phyloP scores from a whole-genome alignment of 2,888 invertebrate genomes.

The Sphaerophoria taeniata region DNA sequence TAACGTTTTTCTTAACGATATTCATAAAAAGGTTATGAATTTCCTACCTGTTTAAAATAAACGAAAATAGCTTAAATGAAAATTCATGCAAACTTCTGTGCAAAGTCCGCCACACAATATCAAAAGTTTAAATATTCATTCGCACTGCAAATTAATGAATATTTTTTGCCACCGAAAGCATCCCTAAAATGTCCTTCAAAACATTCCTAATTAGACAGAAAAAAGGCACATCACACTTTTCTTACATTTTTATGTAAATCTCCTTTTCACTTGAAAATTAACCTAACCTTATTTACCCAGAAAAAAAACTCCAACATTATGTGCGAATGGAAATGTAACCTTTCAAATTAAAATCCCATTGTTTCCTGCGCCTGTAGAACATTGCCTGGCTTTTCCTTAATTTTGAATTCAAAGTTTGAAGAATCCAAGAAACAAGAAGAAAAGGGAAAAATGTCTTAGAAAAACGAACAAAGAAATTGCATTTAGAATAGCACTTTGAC shows the following conservation, averaged over 20 bases:
- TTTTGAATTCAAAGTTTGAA: constrained; percentile 6
- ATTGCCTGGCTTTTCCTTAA: constrained; percentile 22
- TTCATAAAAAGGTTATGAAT: no score
- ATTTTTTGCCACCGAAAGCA: background rate
- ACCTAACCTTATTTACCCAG: background rate
- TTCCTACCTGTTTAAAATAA: no score
- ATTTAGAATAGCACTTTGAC: constrained; percentile 37
- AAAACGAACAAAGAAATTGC: constrained; percentile 51
- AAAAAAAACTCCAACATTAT: background rate
- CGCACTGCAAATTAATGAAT: background rate
- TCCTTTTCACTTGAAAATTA: background rate
- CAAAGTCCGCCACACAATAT: background rate
- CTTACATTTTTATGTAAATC: background rate
- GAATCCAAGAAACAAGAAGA: background rate
- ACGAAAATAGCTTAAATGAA: no score
- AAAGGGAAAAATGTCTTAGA: constrained; percentile 20
- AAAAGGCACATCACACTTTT: background rate
- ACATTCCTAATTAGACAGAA: background rate
- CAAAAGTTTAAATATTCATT: background rate
- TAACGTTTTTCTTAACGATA: no score
- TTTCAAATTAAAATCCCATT: constrained; percentile 63
- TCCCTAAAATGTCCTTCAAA: constrained; percentile 9
- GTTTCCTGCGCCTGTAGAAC: constrained; percentile 30
- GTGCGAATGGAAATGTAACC: constrained; percentile 29
- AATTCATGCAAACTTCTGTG: no score